Conservation (phyloP, 2,888 invertebrate species). For the Hemaris fuciformis region DNA sequence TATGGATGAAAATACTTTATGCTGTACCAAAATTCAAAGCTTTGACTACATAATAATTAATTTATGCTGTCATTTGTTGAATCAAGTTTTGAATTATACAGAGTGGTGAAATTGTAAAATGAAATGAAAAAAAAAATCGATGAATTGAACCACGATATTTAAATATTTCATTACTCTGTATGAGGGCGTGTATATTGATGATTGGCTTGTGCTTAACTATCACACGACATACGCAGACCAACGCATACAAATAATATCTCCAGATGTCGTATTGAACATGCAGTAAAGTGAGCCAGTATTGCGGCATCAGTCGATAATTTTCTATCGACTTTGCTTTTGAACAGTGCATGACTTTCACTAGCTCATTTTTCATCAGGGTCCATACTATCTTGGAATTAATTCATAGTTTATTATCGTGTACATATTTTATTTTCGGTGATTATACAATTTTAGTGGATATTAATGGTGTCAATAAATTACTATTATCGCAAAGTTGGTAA, state of each 20-base stretch:
- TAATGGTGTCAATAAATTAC: too few species aligned
- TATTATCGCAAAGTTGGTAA: too few species aligned
- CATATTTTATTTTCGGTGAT: too few species aligned
- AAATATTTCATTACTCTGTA: not conserved
- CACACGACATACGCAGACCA: not conserved
- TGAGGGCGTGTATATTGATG: not conserved
- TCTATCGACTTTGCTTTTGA: not conserved
- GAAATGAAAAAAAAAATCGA: too few species aligned
- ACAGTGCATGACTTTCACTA: not conserved
- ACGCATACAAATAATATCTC: conserved; percentile 4
- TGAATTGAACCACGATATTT: too few species aligned
- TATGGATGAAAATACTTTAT: too few species aligned
- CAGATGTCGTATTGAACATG: not conserved
- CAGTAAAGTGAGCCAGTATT: not conserved
- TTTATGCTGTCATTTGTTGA: not conserved
- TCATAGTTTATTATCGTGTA: too few species aligned
- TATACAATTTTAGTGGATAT: too few species aligned
- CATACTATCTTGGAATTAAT: not conserved
- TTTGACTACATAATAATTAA: too few species aligned
- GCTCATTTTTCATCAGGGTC: not conserved
- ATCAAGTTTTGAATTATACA: not conserved
- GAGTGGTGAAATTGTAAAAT: not conserved
- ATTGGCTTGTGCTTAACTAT: conserved; percentile 8
- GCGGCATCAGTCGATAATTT: not conserved
- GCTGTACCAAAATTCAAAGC: too few species aligned